Conservation (phyloP, 2,888 invertebrate species). For the Steinernema hermaphroditum region DNA sequence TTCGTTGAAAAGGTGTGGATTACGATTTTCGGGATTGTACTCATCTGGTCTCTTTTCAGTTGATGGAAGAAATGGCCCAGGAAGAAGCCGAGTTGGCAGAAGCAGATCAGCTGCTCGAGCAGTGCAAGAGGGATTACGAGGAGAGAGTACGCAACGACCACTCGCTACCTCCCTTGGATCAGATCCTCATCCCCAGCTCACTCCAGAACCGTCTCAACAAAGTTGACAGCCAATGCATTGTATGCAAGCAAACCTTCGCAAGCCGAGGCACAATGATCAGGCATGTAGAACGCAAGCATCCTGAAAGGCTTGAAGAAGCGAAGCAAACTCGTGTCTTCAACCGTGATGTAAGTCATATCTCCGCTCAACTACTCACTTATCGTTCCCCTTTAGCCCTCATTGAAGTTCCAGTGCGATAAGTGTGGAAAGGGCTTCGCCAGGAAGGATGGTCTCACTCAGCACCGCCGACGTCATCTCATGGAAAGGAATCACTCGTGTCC, state of each 20-base stretch:
- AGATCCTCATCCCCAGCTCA: background rate
- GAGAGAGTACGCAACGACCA: background rate
- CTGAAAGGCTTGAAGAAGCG: background rate
- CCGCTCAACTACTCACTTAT: background rate
- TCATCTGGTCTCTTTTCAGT: background rate
- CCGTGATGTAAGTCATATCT: background rate
- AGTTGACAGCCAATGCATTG: background rate
- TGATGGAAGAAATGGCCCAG: background rate
- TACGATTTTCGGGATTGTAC: background rate
- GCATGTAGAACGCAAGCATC: conserved; percentile 12
- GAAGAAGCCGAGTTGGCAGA: background rate
- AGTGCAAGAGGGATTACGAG: background rate
- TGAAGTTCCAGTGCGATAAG: background rate
- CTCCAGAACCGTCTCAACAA: background rate
- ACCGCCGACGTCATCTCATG: background rate
- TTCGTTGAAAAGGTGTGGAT: background rate
- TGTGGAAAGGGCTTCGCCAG: conserved; percentile 8
- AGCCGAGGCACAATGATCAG: background rate
- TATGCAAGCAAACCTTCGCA: background rate
- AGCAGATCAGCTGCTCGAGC: background rate
- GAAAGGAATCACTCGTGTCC: background rate
- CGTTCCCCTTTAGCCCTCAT: background rate
- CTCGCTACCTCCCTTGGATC: background rate
- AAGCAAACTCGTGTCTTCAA: background rate
- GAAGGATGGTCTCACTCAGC: background rate